These are phyloP conservation scores for Sepiola atlantica DNA, from an alignment of 2,888 invertebrate genomes.

Conservation along the genomic window DNA sequence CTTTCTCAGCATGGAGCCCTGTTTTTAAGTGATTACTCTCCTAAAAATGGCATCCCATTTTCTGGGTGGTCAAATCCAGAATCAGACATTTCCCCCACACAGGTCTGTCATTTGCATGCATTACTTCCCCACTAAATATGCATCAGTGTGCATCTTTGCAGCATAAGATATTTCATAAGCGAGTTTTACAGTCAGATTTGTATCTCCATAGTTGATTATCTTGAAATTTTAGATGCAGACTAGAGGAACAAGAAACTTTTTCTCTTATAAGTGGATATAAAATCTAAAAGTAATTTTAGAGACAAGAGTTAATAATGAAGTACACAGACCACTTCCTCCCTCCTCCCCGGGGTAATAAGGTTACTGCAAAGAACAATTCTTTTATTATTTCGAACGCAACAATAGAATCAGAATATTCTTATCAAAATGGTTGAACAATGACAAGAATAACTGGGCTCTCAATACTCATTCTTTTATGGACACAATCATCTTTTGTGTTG, in stretches of 20 bases:
- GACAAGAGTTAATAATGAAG: not conserved
- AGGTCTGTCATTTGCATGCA: too few species aligned
- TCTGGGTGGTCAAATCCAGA: too few species aligned
- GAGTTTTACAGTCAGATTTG: not conserved
- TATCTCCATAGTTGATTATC: not conserved
- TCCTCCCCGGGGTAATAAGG: not conserved
- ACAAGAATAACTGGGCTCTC: not conserved
- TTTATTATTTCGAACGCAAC: not conserved
- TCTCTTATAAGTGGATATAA: not conserved
- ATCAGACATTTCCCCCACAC: too few species aligned
- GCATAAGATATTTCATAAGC: not conserved
- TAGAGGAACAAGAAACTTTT: not conserved
- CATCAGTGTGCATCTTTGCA: not conserved
- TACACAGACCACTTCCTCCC: too few species aligned
- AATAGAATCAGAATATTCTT: not conserved
- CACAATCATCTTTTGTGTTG: not conserved
- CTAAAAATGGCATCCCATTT: too few species aligned
- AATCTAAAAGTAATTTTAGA: not conserved
- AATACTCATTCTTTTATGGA: conserved; percentile 13
- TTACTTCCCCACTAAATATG: too few species aligned
- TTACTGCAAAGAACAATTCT: not conserved
- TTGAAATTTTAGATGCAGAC: not conserved
- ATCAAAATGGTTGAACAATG: not conserved
- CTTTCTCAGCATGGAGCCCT: too few species aligned
- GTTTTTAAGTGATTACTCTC: too few species aligned